Evolutionary conservation across 2,113 vertebrate species (phyloP), one percentile per base, ranked within the genome.

Genomic region (Malurus melanocephalus): DNA sequence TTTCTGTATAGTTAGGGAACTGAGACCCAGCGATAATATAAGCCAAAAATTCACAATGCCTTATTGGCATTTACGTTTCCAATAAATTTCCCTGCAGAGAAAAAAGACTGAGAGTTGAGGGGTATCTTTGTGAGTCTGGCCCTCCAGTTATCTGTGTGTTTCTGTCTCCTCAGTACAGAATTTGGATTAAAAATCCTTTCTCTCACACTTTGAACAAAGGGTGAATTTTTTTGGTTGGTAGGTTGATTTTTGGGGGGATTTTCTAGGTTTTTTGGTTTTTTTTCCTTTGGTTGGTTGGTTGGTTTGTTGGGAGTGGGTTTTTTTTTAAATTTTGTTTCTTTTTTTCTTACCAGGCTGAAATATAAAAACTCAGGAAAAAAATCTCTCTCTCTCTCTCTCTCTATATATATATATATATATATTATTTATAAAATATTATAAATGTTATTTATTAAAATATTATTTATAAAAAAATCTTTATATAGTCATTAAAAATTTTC

Each of bases 11-110:
- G 72, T 30, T 65, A 68, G 74, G 66, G 55, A 94, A 90, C 84
- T 73, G 84, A 95, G 62, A 85, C 78, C 12, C 55, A 75, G 89
- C 75, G 88, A 88, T 88, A 87, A 84, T 35, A 85, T 7, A 6
- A 72, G 38, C 33, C 49, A 65, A 75, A 55, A 59, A 81, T 68
- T 79, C 84, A 81, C 33, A 46, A 69, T 72, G 48, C 40, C 72
- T 84, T 73, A 87, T 7, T 49, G 38, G 46, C 69, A 85, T 87
- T 79, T 73, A 79, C 13, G 73, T 87, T 81, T 86, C 78, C 59
- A 90, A 79, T 53, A 79, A 27, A 64, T 76, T 90, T 76, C 33
- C 32, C 11, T 35, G 69, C 32, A 69, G 55, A 87, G 32, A 87
- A 88, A 95, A 69, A 86, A n/a, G 33, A 84, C 49, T 38, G 67